Percentiles rank a stretch among this genome's conserved stretches.
These are phyloP conservation scores for Agrilus planipennis DNA, from an alignment of 1,140 invertebrate genomes.

Conservation along the genomic window DNA sequence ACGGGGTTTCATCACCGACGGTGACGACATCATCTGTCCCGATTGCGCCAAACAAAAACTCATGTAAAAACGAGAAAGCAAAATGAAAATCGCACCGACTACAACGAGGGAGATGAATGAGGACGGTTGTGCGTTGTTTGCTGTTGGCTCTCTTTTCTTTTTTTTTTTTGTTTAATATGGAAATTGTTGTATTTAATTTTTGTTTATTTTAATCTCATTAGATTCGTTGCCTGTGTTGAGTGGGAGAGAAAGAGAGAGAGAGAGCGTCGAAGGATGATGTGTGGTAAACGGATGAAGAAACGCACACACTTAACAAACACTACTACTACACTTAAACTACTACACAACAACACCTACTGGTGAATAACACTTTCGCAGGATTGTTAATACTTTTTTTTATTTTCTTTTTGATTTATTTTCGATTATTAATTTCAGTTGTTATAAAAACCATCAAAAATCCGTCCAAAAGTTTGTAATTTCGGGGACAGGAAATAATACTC, in stretches of 20 bases:
- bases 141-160: slow-evolving; percentile 1
- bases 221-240: slow-evolving; percentile 6
- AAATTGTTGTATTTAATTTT: slow-evolving; percentile 3
- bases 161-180: neutral
- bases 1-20: slow-evolving; percentile 97
- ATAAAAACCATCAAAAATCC: no score
- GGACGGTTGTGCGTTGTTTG: neutral
- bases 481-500: no score
- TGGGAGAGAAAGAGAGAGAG: no score
- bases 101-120: neutral
- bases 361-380: neutral
- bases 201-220: slow-evolving; percentile 6
- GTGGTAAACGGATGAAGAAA: no score
- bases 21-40: slow-evolving; percentile 92
- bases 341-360: no score
- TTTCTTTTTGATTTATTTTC: no score
- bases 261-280: no score
- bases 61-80: slow-evolving; percentile 47
- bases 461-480: no score
- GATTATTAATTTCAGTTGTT: no score
- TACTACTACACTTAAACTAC: no score
- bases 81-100: neutral
- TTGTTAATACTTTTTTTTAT: slow-evolving; percentile 5
- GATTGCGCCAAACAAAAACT: slow-evolving; percentile 96
- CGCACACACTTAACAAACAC: no score